Base-by-base conservation (phyloP, 1,140 invertebrate species). In the Wasmannia auropunctata region DNA sequence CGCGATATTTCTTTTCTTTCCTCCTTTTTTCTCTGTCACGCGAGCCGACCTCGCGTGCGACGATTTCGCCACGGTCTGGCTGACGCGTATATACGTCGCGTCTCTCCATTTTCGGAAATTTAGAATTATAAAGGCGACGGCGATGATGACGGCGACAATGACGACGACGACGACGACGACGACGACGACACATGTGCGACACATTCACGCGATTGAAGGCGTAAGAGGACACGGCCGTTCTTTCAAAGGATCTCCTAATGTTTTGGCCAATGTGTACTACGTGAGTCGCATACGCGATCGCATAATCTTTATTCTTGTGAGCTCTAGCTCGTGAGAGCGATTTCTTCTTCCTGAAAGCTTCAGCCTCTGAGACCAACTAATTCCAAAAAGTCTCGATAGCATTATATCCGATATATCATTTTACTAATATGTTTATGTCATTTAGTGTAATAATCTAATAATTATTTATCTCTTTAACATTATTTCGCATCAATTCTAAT, bases 261-360 rank as follows among this genome's bases (percentile, higher is more conserved):
- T 86, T 88, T 76, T 65, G 16, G 75, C 51, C 65, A 87, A 90
- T 56, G 80, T 85, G 54, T 25, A n/a, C 25, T 89, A 89, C 88
- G 81, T 74, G 89, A 90, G 46, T 40, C 11, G 81, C 76, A 69
- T 88, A 22, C n/a, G 14, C 16, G 62, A 19, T 37, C 22, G 40
- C 25, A 11, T 34, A 19, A 65, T 74, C 51, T 74, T 28, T 34
- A 60, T 74, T 65, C 43, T 65, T 22, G 43, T 7, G 14, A 19
- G 10, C n/a, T 67, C 25, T 37, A 19, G 3, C 16, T 58, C 40
- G 22, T 1, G 46, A 85, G 37, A 37, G n/a, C n/a, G 67, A 60
- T 46, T 43, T 67, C 14, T 69, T 22, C n/a, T n/a, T n/a, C n/a
- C n/a, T n/a, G n/a, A n/a, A n/a, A n/a, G n/a, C n/a, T n/a, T n/a